Base-by-base conservation (phyloP, 2,888 invertebrate genomes). In the Melikaiella ostensackeni region DNA sequence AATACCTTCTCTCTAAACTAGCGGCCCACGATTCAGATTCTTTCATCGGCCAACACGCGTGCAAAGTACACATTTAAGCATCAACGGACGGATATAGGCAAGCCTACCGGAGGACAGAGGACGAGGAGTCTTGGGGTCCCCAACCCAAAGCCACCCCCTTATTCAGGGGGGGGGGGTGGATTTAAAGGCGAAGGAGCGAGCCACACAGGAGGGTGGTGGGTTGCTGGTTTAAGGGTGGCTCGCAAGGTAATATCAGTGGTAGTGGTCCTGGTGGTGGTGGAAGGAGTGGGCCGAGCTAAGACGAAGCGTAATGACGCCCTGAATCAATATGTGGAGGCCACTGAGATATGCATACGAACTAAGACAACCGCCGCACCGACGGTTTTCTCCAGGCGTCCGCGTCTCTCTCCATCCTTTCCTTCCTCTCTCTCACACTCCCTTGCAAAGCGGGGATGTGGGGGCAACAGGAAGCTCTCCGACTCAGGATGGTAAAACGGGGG, bases 301-400 rank as follows among this genome's bases (percentile, higher is more conserved):
- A 90, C 90, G 90, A 80, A 80, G 80, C 89, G 90, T 91, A 91
- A 91, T 91, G 91, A 91, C 90, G 91, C 89, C 90, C 90, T 90
- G 91, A 91, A 91, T 91, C 91, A 91, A 91, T 91, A 91, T 91
- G 90, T 91, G 90, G 84, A 91, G 90, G 88, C 89, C 89, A 90
- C 90, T 90, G 90, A 90, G 91, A 91, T 91, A 90, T 91, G 91
- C 91, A 91, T 91, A 91, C 90, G 90, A 90, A 90, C 91, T 91
- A 91, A 91, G 90, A 90, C 90, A 90, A 91, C 87, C 89, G 87
- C 87, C 79, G 80, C 77, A 75, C 79, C 74, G 77, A 80, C 81
- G 82, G 77, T 80, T 81, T 81, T 81, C 82, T 82, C 80, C 79
- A 79, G 80, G 80, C 82, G 78, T 80, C 79, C 85, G 46, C 66